A percentile compares a stretch with the other conserved stretches of the same genome.
These are phyloP conservation scores for Acropora tenuis DNA, from an alignment of 64 coral and sea anemone genomes.

Conservation along the genomic window DNA sequence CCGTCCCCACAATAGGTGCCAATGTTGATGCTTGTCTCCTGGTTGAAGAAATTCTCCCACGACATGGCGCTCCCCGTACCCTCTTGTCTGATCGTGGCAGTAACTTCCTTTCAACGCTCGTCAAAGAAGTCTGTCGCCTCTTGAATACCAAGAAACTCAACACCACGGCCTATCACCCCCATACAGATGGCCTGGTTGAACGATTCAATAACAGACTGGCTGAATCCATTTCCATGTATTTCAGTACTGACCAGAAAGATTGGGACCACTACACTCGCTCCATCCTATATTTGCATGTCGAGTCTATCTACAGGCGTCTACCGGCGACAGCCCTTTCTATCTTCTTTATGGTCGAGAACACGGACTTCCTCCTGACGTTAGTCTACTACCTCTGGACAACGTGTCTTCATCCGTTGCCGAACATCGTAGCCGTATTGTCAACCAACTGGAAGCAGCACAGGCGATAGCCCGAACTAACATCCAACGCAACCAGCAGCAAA, in stretches of 20 bases:
- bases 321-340: conserved; percentile 21
- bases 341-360: conserved; percentile 10
- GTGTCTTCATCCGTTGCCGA: background rate
- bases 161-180: conserved; percentile 22
- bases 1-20: background rate
- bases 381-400: background rate
- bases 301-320: background rate
- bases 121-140: conserved; percentile 20
- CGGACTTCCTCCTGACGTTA: background rate
- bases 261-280: conserved; percentile 13
- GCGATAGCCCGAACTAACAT: background rate
- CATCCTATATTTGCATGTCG: background rate
- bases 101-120: conserved; percentile 16
- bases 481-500: background rate
- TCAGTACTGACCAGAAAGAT: background rate
- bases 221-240: conserved; percentile 19
- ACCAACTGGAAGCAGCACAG: background rate
- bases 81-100: conserved; percentile 34
- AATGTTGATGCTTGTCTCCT: conserved; percentile 7
- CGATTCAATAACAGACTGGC: conserved; percentile 1
- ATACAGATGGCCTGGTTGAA: conserved; percentile 31
- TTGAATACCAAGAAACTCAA: conserved; percentile 15
- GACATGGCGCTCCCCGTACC: conserved; percentile 7
- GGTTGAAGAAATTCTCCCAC: conserved; percentile 25
- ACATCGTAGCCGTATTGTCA: background rate